phyloP scores from a whole-genome alignment of 30 jellyfish, hydroid and myxozoan genomes.

The Hydra vulgaris region DNA sequence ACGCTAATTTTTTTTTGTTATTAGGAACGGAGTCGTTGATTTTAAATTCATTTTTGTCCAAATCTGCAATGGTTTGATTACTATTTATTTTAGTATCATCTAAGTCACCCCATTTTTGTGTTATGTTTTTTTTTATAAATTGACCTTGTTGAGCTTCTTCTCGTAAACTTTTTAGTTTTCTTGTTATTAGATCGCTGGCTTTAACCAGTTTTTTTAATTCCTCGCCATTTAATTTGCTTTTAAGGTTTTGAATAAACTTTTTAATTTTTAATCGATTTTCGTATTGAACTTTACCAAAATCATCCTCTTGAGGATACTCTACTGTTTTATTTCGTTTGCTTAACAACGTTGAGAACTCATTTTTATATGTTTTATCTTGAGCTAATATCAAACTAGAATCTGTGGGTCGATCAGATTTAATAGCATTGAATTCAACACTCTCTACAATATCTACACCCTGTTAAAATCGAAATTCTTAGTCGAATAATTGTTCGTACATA shows the following conservation, averaged over 20 bases:
- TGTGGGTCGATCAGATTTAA: not conserved
- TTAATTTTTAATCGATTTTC: not conserved
- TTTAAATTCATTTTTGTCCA: not conserved
- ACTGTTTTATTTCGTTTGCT: not conserved
- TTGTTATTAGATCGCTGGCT: slow-evolving; percentile 1
- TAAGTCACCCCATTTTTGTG: not conserved
- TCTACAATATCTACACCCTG: not conserved
- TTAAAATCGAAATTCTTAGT: not conserved
- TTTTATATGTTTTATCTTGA: not conserved
- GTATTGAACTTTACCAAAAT: not conserved
- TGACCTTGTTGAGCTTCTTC: not conserved
- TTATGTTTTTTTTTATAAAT: no score
- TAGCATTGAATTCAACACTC: not conserved
- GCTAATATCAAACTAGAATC: not conserved
- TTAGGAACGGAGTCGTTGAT: not conserved
- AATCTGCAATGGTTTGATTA: not conserved
- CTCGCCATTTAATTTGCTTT: not conserved
- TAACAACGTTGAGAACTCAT: not conserved
- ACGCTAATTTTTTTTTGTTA: not conserved
- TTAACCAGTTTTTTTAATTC: not conserved
- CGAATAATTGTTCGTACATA: no score
- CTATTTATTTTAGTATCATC: not conserved
- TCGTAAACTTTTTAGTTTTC: not conserved
- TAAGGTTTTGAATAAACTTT: not conserved
- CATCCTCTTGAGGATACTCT: not conserved